Conservation (phyloP, 2,888 invertebrate species). For the Bruchidius siliquastri region DNA sequence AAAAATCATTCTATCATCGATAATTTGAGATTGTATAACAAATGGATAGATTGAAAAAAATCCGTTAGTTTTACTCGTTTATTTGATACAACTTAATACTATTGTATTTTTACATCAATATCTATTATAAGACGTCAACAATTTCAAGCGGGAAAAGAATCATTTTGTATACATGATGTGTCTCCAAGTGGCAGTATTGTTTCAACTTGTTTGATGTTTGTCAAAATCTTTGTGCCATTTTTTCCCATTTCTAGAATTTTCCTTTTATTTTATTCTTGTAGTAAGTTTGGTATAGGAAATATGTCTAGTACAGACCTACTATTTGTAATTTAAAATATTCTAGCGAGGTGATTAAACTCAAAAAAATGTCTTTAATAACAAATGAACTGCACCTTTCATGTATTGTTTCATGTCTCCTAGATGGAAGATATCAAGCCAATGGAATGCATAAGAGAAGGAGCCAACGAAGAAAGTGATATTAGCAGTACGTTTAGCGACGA, state of each 20-base stretch:
- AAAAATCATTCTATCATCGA: too few relatives aligned
- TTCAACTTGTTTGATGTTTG: background rate
- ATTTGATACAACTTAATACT: background rate
- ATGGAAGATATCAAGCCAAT: slow-evolving; percentile 34
- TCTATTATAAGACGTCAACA: background rate
- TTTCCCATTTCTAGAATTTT: background rate
- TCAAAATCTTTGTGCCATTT: background rate
- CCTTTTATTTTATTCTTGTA: background rate
- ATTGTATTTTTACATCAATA: background rate
- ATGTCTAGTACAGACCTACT: background rate
- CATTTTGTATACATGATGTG: background rate
- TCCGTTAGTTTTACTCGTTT: too few relatives aligned
- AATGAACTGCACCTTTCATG: background rate
- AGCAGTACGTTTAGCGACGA: slow-evolving; percentile 53
- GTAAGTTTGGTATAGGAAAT: background rate
- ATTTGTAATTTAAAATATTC: background rate
- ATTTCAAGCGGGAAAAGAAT: too few relatives aligned
- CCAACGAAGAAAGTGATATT: slow-evolving; percentile 35
- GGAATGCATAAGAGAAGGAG: slow-evolving; percentile 39
- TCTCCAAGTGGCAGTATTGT: background rate
- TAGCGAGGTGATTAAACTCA: background rate
- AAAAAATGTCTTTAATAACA: background rate
- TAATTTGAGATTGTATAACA: too few relatives aligned
- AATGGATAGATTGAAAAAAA: too few relatives aligned
- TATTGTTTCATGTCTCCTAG: slow-evolving; percentile 17